These are phyloP conservation scores for Pseudomugil gertrudae DNA, from an alignment of 2,797 vertebrate species.

Conservation along the genomic window DNA sequence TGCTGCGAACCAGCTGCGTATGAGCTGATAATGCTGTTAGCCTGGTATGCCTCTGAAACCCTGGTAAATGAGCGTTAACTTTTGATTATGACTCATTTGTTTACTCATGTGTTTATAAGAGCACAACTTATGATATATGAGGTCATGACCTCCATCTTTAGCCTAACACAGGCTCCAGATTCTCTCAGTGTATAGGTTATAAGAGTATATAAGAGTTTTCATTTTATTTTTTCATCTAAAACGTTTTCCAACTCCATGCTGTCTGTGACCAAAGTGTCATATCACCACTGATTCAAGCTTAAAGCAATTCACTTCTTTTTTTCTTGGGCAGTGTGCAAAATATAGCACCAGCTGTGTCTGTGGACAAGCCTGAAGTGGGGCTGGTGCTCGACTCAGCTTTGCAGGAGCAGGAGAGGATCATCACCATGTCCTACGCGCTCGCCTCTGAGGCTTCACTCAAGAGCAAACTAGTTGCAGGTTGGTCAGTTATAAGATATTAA, in stretches of 20 bases:
- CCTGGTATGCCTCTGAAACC: not conserved
- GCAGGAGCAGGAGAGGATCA: conserved; percentile 95
- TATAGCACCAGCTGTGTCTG: conserved; percentile 79
- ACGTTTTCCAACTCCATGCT: not conserved
- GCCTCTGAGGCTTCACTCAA: conserved; percentile 97
- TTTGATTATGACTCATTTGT: not conserved
- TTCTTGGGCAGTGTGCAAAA: conserved; percentile 87
- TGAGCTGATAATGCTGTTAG: not conserved
- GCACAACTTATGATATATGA: not conserved
- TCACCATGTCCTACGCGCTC: conserved; percentile 96
- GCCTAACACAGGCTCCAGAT: not conserved
- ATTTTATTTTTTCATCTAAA: too few species aligned
- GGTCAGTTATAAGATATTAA: conserved; percentile 35
- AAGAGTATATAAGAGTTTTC: too few species aligned
- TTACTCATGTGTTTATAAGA: not conserved
- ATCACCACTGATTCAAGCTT: not conserved
- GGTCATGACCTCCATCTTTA: not conserved
- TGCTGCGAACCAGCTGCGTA: too few species aligned
- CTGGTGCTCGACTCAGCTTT: conserved; percentile 87
- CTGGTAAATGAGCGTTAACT: not conserved
- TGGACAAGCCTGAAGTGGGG: conserved; percentile 82
- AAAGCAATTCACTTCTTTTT: conserved; percentile 5
- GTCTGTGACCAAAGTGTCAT: not conserved
- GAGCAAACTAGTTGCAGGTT: conserved; percentile 97
- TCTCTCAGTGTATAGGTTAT: not conserved